Conservation (phyloP, 2,113 vertebrate species). For the Sylvia atricapilla region DNA sequence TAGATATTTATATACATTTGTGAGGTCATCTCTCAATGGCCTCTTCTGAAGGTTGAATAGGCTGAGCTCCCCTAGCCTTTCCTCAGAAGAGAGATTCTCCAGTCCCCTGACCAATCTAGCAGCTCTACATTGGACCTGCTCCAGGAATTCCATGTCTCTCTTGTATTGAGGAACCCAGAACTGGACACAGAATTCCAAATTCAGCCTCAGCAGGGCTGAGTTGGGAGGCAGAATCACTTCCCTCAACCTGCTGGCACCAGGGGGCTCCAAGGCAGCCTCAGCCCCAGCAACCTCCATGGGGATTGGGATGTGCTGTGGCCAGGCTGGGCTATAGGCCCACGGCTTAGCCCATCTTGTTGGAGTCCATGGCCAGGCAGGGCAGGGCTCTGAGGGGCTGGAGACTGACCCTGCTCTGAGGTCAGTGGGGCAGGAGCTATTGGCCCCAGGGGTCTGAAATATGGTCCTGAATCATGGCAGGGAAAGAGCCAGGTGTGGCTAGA, state of each 20-base stretch:
- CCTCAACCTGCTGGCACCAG: rapidly evolving
- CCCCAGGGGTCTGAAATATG: rapidly evolving
- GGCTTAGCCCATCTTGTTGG: rapidly evolving
- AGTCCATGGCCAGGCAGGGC: too few species aligned
- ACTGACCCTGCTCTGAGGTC: rapidly evolving
- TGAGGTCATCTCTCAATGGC: background rate
- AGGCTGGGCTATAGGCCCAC: rapidly evolving
- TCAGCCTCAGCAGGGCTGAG: background rate
- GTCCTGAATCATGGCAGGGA: rapidly evolving
- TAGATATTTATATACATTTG: too few species aligned
- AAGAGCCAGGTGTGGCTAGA: background rate
- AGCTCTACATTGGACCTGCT: background rate
- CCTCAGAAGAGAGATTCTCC: background rate
- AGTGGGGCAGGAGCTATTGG: background rate
- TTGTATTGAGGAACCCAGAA: background rate
- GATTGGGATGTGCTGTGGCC: rapidly evolving
- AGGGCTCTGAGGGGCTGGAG: background rate
- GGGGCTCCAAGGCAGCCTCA: background rate
- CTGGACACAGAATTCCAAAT: rapidly evolving
- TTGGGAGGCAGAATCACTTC: too few species aligned
- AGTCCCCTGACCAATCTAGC: background rate
- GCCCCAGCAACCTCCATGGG: too few species aligned
- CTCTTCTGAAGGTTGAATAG: background rate
- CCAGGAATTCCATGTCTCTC: background rate
- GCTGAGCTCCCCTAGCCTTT: too few species aligned